These are phyloP conservation scores for Epirrita christyi DNA, from an alignment of 2,888 invertebrate genomes.

Conservation along the genomic window DNA sequence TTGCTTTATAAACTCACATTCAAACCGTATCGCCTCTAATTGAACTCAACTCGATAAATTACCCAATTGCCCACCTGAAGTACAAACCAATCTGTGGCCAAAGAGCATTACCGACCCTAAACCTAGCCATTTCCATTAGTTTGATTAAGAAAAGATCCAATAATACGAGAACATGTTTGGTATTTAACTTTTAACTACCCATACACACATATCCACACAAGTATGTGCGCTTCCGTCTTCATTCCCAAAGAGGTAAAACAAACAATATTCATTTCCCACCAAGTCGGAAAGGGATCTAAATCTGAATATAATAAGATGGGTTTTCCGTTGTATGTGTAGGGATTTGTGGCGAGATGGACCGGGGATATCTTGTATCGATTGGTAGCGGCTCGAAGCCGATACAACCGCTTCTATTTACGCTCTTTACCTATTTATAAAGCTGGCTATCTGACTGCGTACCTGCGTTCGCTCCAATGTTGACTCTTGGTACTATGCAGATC, in stretches of 20 bases:
- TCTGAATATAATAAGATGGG: conserved; percentile 20
- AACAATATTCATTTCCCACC: conserved; percentile 43
- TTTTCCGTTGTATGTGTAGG: conserved; percentile 41
- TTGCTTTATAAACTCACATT: conserved; percentile 31
- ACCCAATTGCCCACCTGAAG: conserved; percentile 33
- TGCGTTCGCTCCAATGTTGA: conserved; percentile 57
- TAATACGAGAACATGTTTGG: conserved; percentile 62
- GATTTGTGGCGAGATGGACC: conserved; percentile 50
- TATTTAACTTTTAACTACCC: conserved; percentile 80
- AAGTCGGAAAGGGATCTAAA: conserved; percentile 40
- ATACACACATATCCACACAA: conserved; percentile 56
- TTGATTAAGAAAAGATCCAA: conserved; percentile 76
- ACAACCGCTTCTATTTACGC: conserved; percentile 81
- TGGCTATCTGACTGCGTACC: conserved; percentile 74
- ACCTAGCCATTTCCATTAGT: conserved; percentile 70
- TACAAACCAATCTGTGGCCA: conserved; percentile 43
- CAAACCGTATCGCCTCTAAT: conserved; percentile 28
- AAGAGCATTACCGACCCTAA: conserved; percentile 55
- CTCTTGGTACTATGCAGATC: conserved; percentile 44
- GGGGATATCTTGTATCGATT: conserved; percentile 71
- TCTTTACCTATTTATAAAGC: conserved; percentile 83
- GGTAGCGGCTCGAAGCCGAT: conserved; percentile 75
- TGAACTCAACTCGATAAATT: conserved; percentile 28
- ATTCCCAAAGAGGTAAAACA: conserved; percentile 47
- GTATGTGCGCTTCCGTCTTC: conserved; percentile 59